Base-by-base conservation (phyloP, 2,888 invertebrate species). In the Tachina grossa region DNA sequence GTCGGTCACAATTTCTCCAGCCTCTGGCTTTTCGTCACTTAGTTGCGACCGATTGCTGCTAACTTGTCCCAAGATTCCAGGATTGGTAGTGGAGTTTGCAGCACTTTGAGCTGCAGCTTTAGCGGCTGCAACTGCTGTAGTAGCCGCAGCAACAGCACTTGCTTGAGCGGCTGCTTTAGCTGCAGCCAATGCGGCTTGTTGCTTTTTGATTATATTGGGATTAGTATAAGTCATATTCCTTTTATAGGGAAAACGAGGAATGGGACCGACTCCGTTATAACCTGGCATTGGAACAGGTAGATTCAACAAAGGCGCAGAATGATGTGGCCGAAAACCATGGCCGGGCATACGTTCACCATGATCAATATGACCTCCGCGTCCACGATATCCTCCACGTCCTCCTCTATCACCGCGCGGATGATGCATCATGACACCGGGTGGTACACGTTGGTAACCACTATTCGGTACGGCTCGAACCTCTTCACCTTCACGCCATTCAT, bases 81-180 rank as follows among this genome's bases (percentile, higher is more conserved):
- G 91, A 89, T 91, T 91, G 19, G 92, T 89, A 49, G 90, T 89
- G 51, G 92, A 88, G 87, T 92, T 89, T 66, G 92, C 89, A 4
- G 92, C 89, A 78, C 89, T 89, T 68, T 91, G 91, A 9, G 91
- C 91, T 11, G 91, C 91, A 5, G 91, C 91, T 75, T 91, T 91
- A 10, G 91, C 91, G 0, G 92, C 92, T 10, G 92, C 90, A 16
- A 92, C 90, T 0, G 92, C 92, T 1, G 92, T 92, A 5, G 91
- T 92, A 8, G 92, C 92, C 0, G 92, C 91, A 9, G 90, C 91
- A 31, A 91, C 91, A 0, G 91, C 92, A 41, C 91, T 90, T n/a
- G 91, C 91, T 55, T 91, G 91, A 0, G 90, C 91, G 0, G 91
- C 91, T 9, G 90, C 89, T 78, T 89, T 90, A 9, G 86, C 84